A percentile compares a stretch with the other conserved stretches of the same genome.
These are phyloP conservation scores for Synanceia verrucosa DNA, from an alignment of 2,797 vertebrate species.

Conservation along the genomic window DNA sequence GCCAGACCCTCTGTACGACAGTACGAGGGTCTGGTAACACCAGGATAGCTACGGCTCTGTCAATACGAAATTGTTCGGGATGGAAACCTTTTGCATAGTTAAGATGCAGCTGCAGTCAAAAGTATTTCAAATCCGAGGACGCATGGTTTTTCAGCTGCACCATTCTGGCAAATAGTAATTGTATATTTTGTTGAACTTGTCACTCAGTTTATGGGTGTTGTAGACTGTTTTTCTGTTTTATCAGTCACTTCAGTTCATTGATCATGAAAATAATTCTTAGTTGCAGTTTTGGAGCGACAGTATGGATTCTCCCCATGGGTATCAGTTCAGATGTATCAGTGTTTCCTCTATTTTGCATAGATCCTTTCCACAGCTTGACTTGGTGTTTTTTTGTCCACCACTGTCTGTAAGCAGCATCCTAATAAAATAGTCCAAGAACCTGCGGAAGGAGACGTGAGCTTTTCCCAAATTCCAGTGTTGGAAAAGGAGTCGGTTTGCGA, in stretches of 20 bases:
- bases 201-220: not conserved
- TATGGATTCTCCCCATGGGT: not conserved
- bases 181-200: not conserved
- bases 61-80: not conserved
- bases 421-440: conserved; percentile 2
- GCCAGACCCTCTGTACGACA: too few relatives aligned
- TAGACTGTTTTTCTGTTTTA: not conserved
- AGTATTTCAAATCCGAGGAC: not conserved
- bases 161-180: not conserved
- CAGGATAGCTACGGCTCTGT: too few relatives aligned
- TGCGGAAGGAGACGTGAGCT: not conserved
- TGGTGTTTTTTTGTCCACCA: conserved; percentile 8
- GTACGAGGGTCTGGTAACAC: too few relatives aligned
- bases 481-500: not conserved
- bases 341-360: not conserved
- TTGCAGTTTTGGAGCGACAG: not conserved
- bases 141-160: not conserved
- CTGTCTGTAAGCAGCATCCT: not conserved
- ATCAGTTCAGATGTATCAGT: not conserved
- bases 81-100: conserved; percentile 11
- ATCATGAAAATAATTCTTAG: not conserved
- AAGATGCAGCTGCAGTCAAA: not conserved
- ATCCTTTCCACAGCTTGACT: conserved; percentile 20
- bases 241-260: not conserved
- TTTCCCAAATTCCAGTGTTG: conserved; percentile 36